Percentiles rank a stretch among this genome's conserved stretches.
Conservation (phyloP, 2,113 vertebrate species). For the Urocolius indicus region DNA sequence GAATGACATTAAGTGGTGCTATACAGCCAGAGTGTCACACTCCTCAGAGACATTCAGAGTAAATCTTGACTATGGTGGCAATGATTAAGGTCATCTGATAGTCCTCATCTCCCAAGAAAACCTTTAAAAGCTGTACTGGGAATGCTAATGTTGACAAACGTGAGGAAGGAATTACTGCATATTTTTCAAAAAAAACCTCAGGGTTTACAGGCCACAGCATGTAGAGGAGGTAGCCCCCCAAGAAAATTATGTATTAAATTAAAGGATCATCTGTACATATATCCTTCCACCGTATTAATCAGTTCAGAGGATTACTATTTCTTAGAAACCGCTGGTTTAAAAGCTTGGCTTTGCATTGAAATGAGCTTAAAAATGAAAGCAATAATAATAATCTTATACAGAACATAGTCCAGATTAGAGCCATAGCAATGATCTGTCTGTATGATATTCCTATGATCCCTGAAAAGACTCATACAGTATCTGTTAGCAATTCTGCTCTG, state of each 20-base stretch:
- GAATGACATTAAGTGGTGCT: conserved; percentile 44
- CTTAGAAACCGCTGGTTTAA: conserved; percentile 69
- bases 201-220: not conserved
- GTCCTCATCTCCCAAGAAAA: not conserved
- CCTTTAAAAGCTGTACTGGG: not conserved
- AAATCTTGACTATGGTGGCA: not conserved
- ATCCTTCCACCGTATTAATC: conserved; percentile 65
- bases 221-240: not conserved
- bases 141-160: not conserved
- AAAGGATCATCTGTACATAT: conserved; percentile 64
- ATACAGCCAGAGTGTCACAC: conserved; percentile 10
- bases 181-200: not conserved
- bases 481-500: conserved; percentile 45
- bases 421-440: conserved; percentile 14
- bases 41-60: not conserved
- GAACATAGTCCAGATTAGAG: conserved; percentile 59
- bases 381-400: conserved; percentile 50
- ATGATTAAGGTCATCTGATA: conserved; percentile 38
- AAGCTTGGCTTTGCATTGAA: conserved; percentile 68
- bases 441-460: conserved; percentile 42
- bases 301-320: conserved; percentile 52
- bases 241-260: conserved; percentile 27
- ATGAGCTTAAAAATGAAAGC: conserved; percentile 61
- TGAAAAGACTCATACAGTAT: conserved; percentile 21
- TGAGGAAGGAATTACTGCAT: not conserved